Evolutionary conservation across 2,113 vertebrate genomes (phyloP).

Genomic region (Tretioscincus oriximinensis): DNA sequence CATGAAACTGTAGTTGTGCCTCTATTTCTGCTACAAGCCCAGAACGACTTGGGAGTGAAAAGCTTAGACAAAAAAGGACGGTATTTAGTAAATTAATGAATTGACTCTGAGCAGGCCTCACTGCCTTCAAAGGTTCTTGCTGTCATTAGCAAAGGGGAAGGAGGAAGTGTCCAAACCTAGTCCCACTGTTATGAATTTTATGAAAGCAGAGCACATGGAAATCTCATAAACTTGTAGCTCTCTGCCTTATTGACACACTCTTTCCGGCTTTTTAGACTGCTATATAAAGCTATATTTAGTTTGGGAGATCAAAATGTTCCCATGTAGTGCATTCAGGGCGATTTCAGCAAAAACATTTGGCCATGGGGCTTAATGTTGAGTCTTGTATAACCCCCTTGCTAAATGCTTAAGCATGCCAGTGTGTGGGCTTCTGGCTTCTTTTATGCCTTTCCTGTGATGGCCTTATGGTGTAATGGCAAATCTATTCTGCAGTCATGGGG

Average conservation of each 20-base stretch:
- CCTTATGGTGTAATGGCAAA: neutral
- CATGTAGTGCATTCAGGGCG: neutral
- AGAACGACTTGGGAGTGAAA: neutral
- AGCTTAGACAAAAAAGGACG: neutral
- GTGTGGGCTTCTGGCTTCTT: neutral
- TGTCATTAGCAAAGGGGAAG: neutral
- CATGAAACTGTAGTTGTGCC: neutral
- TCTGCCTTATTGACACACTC: slow-evolving; percentile 9
- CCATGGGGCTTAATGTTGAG: neutral
- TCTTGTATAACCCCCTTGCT: neutral
- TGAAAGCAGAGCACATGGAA: slow-evolving; percentile 23
- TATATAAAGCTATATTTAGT: slow-evolving; percentile 27
- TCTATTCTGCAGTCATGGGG: neutral
- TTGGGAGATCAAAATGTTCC: slow-evolving; percentile 14
- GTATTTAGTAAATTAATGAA: neutral
- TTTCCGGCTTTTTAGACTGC: slow-evolving; percentile 31
- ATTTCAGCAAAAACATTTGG: neutral
- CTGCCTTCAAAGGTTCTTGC: neutral
- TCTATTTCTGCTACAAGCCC: neutral
- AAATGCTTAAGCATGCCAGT: slow-evolving; percentile 3
- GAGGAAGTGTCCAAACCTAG: slow-evolving; percentile 1
- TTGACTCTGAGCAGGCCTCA: neutral
- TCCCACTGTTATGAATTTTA: neutral
- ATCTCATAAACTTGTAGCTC: slow-evolving; percentile 27
- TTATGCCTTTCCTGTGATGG: neutral